These are phyloP conservation scores for Ceyx margarethae DNA, from an alignment of 2,113 vertebrate species.

Conservation along the genomic window DNA sequence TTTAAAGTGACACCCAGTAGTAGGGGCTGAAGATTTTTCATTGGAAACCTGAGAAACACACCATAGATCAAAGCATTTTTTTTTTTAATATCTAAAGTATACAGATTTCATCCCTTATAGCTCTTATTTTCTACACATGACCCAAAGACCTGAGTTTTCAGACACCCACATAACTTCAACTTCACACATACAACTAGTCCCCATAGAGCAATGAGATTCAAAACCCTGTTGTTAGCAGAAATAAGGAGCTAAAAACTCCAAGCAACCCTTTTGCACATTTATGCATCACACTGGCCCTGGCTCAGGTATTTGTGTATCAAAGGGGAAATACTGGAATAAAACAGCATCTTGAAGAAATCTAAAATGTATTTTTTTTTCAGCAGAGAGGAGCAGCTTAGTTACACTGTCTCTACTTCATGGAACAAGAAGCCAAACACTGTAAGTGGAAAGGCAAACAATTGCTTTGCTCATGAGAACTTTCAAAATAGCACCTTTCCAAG, in stretches of 20 bases:
- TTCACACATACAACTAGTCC: background rate
- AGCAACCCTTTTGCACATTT: background rate
- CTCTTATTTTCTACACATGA: background rate
- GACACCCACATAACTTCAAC: background rate
- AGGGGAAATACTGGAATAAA: background rate
- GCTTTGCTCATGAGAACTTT: slow-evolving; percentile 62
- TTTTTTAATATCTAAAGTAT: background rate
- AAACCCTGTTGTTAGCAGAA: background rate
- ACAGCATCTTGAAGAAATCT: slow-evolving; percentile 7
- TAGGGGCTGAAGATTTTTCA: background rate
- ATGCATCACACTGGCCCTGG: background rate
- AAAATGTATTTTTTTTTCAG: slow-evolving; percentile 43
- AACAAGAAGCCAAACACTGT: slow-evolving; percentile 62
- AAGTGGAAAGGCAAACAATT: slow-evolving; percentile 70
- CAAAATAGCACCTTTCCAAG: slow-evolving; percentile 53
- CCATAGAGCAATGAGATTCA: background rate
- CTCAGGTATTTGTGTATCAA: background rate
- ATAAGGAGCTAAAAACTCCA: background rate
- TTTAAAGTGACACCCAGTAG: background rate
- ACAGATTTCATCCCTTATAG: background rate
- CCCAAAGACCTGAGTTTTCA: background rate
- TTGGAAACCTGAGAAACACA: background rate
- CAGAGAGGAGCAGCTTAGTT: slow-evolving; percentile 55
- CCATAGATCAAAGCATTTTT: rapidly evolving
- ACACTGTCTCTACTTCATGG: slow-evolving; percentile 41